Evolutionary conservation across 2,113 vertebrate species (phyloP).

Genomic region (Cisticola juncidis): DNA sequence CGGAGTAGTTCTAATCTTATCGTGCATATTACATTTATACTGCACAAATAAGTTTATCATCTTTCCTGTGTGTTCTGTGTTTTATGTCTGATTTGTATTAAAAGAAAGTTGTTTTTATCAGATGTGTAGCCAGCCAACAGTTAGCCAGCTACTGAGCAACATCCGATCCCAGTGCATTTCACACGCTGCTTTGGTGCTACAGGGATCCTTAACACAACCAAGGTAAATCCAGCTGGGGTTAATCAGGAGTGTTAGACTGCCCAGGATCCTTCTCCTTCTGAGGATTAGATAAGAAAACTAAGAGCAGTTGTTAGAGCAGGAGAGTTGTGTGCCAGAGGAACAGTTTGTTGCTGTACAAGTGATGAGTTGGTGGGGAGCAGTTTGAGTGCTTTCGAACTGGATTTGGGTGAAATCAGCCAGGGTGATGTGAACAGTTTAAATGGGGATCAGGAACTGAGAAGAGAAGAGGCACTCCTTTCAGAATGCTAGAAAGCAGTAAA

Average conservation of each 20-base stretch:
- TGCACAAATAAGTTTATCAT: neutral
- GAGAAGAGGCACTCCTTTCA: neutral
- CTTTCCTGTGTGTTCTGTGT: neutral
- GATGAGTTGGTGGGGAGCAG: neutral
- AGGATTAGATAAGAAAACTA: neutral
- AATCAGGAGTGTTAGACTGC: accelerated
- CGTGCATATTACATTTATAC: neutral
- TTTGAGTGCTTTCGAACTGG: neutral
- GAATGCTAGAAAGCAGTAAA: neutral
- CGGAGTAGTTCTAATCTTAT: neutral
- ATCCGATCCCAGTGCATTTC: conserved; percentile 98
- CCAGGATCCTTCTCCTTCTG: neutral
- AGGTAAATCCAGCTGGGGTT: conserved; percentile 75
- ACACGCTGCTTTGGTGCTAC: conserved; percentile 92
- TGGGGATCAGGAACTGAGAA: neutral
- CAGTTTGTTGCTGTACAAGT: neutral
- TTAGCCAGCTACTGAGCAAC: conserved; percentile 98
- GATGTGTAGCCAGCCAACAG: conserved; percentile 97
- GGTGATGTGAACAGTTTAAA: neutral
- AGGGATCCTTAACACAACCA: conserved; percentile 92
- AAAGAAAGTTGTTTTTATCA: conserved; percentile 66
- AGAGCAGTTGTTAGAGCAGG: neutral
- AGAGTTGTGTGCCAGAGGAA: neutral
- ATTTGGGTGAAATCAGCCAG: neutral
- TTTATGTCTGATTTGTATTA: conserved; percentile 51